Conservation (phyloP, 2,888 invertebrate genomes). For the Priocnemis perturbator region DNA sequence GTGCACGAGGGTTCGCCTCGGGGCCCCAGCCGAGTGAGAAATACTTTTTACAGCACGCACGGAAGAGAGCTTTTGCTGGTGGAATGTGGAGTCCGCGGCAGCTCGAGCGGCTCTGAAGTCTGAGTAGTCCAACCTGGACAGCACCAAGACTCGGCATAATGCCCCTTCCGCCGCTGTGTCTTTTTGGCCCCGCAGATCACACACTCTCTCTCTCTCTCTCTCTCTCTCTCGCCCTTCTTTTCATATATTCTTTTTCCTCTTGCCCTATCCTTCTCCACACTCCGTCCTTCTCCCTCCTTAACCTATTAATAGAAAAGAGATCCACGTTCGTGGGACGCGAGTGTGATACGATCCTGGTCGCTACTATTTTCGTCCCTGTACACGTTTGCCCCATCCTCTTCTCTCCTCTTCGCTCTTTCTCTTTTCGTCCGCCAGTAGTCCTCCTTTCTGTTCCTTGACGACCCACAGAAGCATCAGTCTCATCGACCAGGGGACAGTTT, state of each 20-base stretch:
- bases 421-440: conserved; percentile 6
- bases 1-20: conserved; percentile 47
- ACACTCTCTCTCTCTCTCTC: conserved; percentile 42
- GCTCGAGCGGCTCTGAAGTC: conserved; percentile 81
- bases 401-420: conserved; percentile 27
- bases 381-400: conserved; percentile 28
- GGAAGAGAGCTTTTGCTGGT: conserved; percentile 74
- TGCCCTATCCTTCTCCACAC: conserved; percentile 39
- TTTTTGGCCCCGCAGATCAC: conserved; percentile 37
- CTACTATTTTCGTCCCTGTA: conserved; percentile 59
- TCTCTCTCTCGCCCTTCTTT: conserved; percentile 28
- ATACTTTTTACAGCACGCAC: conserved; percentile 59
- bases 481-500: background rate
- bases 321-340: conserved; percentile 49
- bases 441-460: conserved; percentile 7
- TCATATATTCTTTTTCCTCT: conserved; percentile 38
- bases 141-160: conserved; percentile 60
- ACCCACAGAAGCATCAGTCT: background rate
- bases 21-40: conserved; percentile 59
- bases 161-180: conserved; percentile 48
- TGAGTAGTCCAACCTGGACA: conserved; percentile 63
- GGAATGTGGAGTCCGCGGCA: conserved; percentile 85
- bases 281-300: conserved; percentile 40
- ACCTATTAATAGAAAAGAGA: conserved; percentile 55
- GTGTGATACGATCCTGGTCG: conserved; percentile 59